Evolutionary conservation across 2,797 vertebrate genomes (phyloP), one percentile per base, ranked within the genome.

Genomic region (Euphonia xanthogaster): DNA sequence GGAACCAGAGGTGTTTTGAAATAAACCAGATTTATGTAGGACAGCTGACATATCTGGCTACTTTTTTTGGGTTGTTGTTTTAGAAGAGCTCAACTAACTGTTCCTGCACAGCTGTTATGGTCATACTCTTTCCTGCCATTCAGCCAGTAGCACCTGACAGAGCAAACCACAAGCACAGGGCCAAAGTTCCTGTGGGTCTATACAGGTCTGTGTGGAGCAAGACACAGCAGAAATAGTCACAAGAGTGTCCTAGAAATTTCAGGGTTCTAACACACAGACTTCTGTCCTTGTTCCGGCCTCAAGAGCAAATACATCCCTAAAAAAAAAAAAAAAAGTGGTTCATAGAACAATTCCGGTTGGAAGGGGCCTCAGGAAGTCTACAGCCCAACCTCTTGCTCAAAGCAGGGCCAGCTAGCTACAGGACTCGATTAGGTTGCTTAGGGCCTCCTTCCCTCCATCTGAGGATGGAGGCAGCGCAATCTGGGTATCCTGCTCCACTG

Each of bases 11-110:
- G 24, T 70, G 66, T 17, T 67, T 61, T 88, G 76, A 93, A 95
- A 96, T 60, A 90, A 88, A 91, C 23, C 73, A 90, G 76, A 84
- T 79, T 91, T 93, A 75, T 93, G 82, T 68, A 86, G 57, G 61
- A 86, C 81, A 88, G 74, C 65, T 93, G 86, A 88, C 37, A 86
- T 33, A 65, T 78, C 72, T 78, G 68, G 42, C 50, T 78, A 53
- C 48, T 75, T 83, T 73, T 61, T 84, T 35, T 76, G 33, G 33
- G 10, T 39, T 80, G 68, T 39, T 86, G 48, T 88, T 93, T 94
- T 75, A 94, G 87, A 78, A 74, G 55, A 78, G 62, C 66, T 84
- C 63, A 86, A 37, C 50, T 92, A 78, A 82, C 70, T 86, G 82
- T 17, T 93, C 66, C 70, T 84, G 79, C 53, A 90, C 51, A 95